Conservation (phyloP, 2,888 invertebrate genomes). For the Drosophila rubida region DNA sequence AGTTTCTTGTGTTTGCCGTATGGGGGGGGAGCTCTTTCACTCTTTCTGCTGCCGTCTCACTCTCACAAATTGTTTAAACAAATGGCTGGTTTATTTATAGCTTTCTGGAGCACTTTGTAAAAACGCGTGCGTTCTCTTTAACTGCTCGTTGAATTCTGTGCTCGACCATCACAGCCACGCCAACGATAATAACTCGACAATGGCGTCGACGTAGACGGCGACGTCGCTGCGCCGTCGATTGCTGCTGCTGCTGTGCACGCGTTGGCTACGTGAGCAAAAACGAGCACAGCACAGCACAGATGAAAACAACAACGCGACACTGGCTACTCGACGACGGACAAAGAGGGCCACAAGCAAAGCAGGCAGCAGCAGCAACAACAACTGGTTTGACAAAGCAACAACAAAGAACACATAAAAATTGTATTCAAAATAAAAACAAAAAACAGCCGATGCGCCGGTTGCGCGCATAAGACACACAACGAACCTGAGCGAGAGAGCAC, state of each 20-base stretch:
- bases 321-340: slow-evolving; percentile 26
- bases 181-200: slow-evolving; percentile 50
- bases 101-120: slow-evolving; percentile 27
- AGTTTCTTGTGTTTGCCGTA: slow-evolving; percentile 18
- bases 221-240: slow-evolving; percentile 18
- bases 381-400: slow-evolving; percentile 59
- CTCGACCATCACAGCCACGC: slow-evolving; percentile 25
- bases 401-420: slow-evolving; percentile 28
- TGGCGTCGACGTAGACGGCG: slow-evolving; percentile 17
- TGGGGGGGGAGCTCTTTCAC: not conserved
- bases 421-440: slow-evolving; percentile 74
- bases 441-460: slow-evolving; percentile 79
- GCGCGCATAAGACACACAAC: slow-evolving; percentile 21
- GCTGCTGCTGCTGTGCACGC: slow-evolving; percentile 50
- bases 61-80: slow-evolving; percentile 63
- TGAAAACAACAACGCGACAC: slow-evolving; percentile 14
- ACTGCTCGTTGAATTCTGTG: slow-evolving; percentile 68
- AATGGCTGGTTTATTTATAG: slow-evolving; percentile 43
- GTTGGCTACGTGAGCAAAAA: slow-evolving; percentile 77
- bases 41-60: slow-evolving; percentile 17
- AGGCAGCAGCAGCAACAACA: slow-evolving; percentile 22
- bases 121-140: slow-evolving; percentile 69
- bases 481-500: slow-evolving; percentile 18
- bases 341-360: slow-evolving; percentile 43
- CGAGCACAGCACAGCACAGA: slow-evolving; percentile 56